phyloP scores from a whole-genome alignment of 2,113 vertebrate species.

The Callochromis pleurospilus region DNA sequence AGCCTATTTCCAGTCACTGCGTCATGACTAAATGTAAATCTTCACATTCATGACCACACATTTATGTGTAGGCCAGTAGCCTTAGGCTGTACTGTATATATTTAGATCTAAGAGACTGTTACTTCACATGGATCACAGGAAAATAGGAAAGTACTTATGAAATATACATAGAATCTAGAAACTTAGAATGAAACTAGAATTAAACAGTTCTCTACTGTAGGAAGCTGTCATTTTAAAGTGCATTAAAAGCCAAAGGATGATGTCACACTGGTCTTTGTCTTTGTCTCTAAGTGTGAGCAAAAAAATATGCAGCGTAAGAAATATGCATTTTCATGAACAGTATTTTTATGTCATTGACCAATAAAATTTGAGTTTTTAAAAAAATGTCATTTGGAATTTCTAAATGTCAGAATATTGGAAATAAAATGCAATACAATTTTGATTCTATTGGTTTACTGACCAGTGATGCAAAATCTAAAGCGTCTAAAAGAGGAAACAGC shows the following conservation, averaged over 20 bases:
- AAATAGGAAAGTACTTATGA: background rate
- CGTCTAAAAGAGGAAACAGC: background rate
- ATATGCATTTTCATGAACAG: constrained; percentile 15
- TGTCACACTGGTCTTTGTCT: background rate
- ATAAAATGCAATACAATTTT: background rate
- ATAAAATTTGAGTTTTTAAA: background rate
- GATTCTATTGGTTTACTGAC: background rate
- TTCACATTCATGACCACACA: background rate
- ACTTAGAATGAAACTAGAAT: background rate
- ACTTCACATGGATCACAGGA: background rate
- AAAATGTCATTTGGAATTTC: background rate
- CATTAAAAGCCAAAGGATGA: constrained; percentile 22
- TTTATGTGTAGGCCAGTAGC: background rate
- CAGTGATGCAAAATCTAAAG: background rate
- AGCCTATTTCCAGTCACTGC: background rate
- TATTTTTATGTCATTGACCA: constrained; percentile 3
- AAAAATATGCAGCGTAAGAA: background rate
- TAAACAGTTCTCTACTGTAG: background rate
- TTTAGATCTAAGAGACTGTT: constrained; percentile 5
- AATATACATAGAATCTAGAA: background rate
- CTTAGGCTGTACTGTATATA: background rate
- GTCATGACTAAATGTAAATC: background rate
- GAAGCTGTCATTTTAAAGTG: constrained; percentile 13
- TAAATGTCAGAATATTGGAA: background rate
- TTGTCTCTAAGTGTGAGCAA: background rate